Evolutionary conservation across 2,797 vertebrate genomes (phyloP).

Genomic region (Pseudochaenichthys georgianus): DNA sequence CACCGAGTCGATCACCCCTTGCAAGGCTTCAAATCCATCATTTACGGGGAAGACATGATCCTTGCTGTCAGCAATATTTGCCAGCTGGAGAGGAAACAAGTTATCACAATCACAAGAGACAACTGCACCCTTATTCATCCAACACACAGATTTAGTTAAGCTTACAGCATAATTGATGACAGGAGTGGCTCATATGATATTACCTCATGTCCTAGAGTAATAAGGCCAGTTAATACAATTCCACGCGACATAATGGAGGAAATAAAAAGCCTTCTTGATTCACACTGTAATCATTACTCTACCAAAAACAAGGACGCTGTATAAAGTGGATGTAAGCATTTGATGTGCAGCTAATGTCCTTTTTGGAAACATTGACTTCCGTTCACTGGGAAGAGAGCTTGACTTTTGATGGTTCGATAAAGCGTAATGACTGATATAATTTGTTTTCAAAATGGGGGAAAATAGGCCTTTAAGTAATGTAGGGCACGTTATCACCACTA

Average conservation of each 20-base stretch:
- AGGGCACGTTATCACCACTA: conserved; percentile 3
- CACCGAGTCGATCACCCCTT: conserved; percentile 96
- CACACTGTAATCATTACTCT: conserved; percentile 1
- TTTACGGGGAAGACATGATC: conserved; percentile 98
- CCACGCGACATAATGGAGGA: neutral
- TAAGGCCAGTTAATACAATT: conserved; percentile 4
- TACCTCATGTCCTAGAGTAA: neutral
- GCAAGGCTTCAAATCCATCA: conserved; percentile 95
- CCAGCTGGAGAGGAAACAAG: conserved; percentile 85
- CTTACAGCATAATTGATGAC: neutral
- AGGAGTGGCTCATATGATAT: conserved; percentile 5
- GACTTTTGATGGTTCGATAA: neutral
- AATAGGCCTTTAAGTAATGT: neutral
- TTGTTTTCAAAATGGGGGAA: neutral
- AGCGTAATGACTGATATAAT: conserved; percentile 1
- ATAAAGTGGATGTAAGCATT: neutral
- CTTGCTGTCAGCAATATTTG: conserved; percentile 96
- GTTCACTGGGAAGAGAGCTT: neutral
- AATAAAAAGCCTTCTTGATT: neutral
- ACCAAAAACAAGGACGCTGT: conserved; percentile 3
- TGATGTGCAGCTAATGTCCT: conserved; percentile 6
- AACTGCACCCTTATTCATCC: neutral
- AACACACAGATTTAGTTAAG: neutral
- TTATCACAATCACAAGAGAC: conserved; percentile 9
- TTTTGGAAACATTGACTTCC: conserved; percentile 10